Evolutionary conservation across 2,113 vertebrate species (phyloP), one percentile per base, ranked within the genome.

Genomic region (Peromyscus maniculatus): DNA sequence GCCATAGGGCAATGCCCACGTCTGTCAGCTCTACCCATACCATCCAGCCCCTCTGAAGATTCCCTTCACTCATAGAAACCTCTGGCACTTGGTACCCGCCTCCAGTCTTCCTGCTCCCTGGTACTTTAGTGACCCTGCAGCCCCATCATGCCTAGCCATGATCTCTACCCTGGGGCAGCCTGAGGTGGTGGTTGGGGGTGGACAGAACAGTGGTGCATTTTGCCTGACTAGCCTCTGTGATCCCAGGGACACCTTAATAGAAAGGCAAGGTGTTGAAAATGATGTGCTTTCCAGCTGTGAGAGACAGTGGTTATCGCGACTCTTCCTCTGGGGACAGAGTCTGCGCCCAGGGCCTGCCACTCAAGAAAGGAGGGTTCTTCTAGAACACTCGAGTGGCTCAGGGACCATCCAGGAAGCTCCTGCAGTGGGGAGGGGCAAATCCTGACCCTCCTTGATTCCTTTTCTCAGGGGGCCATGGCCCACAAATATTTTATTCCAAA

Each of bases 401-500:
- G n/a, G 3, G 66, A 31, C 64, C 31, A 7, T 0, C 74, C 15
- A 3, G 43, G 84, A 80, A 21, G 36, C 21, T 28, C 1, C 93
- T n/a, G 3, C 67, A 11, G 11, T 19, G 0, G 8, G 2, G 28
- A 21, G 17, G 4, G 15, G 26, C 1, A 16, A 7, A 1, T 4
- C 26, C 93, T 24, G 36, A 7, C 12, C 15, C 52, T 72, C 3
- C 43, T 12, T 5, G 36, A 2, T 31, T 7, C 31, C 74, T 75
- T 87, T 69, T 52, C 22, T 2, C 6, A 15, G 59, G 17, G 1
- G 4, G 2, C 7, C 5, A 5, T 15, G 55, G 33, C 52, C 78
- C 78, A 87, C 16, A 78, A 86, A 57, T 86, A 66, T 19, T 31
- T 64, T 84, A 64, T 43, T 84, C 17, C 9, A 33, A 46, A 46